Evolutionary conservation across 2,888 invertebrate species (phyloP).

Genomic region (Sturmia bella): DNA sequence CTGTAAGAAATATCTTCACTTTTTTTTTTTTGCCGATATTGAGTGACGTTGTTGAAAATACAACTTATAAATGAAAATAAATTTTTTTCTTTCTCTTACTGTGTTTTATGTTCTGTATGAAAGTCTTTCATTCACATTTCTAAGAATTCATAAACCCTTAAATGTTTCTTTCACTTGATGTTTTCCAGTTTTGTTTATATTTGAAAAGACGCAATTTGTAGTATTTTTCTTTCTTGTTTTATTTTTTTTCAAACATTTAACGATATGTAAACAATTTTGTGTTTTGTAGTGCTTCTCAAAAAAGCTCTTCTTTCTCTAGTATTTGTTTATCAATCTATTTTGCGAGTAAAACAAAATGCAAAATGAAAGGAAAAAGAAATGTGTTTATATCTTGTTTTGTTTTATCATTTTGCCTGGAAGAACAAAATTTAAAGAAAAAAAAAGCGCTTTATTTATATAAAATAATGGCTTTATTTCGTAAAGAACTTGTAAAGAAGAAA

Average conservation of each 20-base stretch:
- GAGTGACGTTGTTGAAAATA: neutral
- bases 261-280: constrained; percentile 65
- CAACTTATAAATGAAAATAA: neutral
- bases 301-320: constrained; percentile 46
- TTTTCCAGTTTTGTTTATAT: constrained; percentile 4
- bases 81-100: neutral
- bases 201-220: constrained; percentile 32
- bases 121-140: constrained; percentile 31
- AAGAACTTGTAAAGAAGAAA: neutral
- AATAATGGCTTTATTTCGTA: constrained; percentile 31
- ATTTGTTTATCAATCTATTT: constrained; percentile 59
- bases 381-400: neutral
- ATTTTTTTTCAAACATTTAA: constrained; percentile 51
- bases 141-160: constrained; percentile 40
- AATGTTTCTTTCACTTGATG: constrained; percentile 25
- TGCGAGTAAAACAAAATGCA: constrained; percentile 19
- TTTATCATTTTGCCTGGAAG: constrained; percentile 10
- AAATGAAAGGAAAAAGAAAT: constrained; percentile 10
- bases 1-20: too few relatives aligned
- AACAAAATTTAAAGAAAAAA: constrained; percentile 4
- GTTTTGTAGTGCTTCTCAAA: constrained; percentile 28
- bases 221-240: constrained; percentile 32
- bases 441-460: constrained; percentile 28
- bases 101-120: constrained; percentile 7
- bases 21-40: too few relatives aligned